Percentiles rank a stretch among this genome's conserved stretches.
Evolutionary conservation across 2,797 vertebrate species (phyloP).

Genomic region (Agapornis canus): DNA sequence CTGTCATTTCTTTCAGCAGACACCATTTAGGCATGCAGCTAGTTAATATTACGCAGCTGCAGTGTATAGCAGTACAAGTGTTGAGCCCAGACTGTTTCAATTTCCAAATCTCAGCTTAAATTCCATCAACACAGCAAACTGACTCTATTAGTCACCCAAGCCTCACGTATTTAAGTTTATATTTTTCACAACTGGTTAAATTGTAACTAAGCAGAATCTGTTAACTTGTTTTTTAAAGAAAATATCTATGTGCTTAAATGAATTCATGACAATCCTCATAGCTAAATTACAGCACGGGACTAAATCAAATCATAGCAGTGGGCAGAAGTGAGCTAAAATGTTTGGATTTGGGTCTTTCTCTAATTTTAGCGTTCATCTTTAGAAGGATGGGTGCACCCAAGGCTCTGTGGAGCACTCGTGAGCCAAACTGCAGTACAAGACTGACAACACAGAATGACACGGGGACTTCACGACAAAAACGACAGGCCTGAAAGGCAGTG

Average conservation of each 20-base stretch:
- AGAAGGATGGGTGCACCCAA: neutral
- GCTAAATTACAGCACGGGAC: neutral
- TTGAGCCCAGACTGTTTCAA: neutral
- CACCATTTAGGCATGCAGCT: neutral
- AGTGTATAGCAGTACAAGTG: neutral
- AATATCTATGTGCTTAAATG: neutral
- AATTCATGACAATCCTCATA: neutral
- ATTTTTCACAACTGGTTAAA: neutral
- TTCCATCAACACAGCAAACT: neutral
- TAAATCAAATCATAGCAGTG: neutral
- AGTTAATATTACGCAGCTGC: neutral
- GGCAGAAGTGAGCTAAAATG: neutral
- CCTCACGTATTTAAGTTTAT: neutral
- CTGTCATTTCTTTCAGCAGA: neutral
- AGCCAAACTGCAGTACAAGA: constrained; percentile 41
- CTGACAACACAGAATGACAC: constrained; percentile 49
- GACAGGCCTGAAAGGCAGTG: constrained; percentile 51
- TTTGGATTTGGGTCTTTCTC: neutral
- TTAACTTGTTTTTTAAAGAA: neutral
- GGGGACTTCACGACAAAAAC: constrained; percentile 41
- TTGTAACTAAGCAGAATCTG: neutral
- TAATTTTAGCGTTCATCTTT: neutral
- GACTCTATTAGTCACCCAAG: neutral
- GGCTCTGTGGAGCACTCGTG: neutral
- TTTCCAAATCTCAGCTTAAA: neutral